Base-by-base conservation (phyloP, 2,888 invertebrate genomes). In the Chrysopilus asiliformis region DNA sequence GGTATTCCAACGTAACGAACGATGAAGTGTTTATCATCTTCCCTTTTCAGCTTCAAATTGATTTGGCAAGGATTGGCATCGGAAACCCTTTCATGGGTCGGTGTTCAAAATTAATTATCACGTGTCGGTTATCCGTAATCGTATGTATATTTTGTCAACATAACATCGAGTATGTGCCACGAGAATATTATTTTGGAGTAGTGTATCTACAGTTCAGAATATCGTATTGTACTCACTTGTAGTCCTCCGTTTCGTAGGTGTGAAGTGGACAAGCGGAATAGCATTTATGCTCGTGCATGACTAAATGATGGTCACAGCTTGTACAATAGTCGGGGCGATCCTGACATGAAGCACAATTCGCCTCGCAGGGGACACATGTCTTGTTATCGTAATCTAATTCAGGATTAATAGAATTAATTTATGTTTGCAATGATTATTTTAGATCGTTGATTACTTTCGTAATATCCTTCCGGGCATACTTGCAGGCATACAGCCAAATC, bases 381-480 rank as follows among this genome's bases (percentile, higher is more conserved):
- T 77, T 76, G 39, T 82, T 69, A 43, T 75, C 75, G 29, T 68
- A 69, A 54, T 81, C 81, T 74, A 10, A 10, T 10, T 22, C 7
- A 10, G 10, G 29, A 24, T 9, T 6, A 31, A 31, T 31, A 31
- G n/a, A 4, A 17, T 16, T 16, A 15, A 12, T 16, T 9, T 13
- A 9, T 12, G 4, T 19, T 17, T 17, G 9, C 16, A 15, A 18
- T 16, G 10, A 16, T 15, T 16, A 17, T 4, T 31, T 17, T 6
- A 13, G 22, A 32, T 15, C 13, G 16, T 33, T 15, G n/a, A 29
- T 63, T 61, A 80, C 81, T 76, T 65, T 84, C 84, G 65, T 78
- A 89, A 56, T 89, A 90, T 32, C 87, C 85, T 53, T 87, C 86
- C 1, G 89, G 87, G 55, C 90, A 90, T 51, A 81, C 79, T 57